Evolutionary conservation across 1,140 invertebrate genomes (phyloP), one percentile per base, ranked within the genome.

Genomic region (Rhopalosiphum maidis): DNA sequence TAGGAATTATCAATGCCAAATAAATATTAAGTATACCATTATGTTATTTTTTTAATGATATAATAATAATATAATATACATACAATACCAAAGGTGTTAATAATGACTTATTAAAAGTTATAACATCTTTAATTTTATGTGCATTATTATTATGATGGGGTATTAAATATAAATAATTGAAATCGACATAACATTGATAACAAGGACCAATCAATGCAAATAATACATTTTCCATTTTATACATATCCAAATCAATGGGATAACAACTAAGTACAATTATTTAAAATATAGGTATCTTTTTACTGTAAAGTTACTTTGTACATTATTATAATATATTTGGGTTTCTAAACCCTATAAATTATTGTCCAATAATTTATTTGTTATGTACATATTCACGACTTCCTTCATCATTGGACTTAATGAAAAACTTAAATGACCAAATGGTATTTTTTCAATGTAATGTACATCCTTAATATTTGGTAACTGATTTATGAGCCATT

Each of bases 401-500:
- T 94, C 93, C 25, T 92, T 94, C n/a, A 85, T 91, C 30, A 48
- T 55, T 8, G 93, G 48, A 82, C 91, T 87, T 22, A 92, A 35
- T 25, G 91, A 83, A 88, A 91, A 94, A 82, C 93, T 94, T 0
- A 94, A 55, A 60, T 94, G 93, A 30, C 93, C 90, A 37, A 92
- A 94, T 43, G 55, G 48, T 41, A 92, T 87, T 35, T 94, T 92
- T 21, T 94, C 86, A 30, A 94, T 94, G 55, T 91, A 91, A 35
- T 92, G 35, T 23, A 94, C 90, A 18, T 94, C 60, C 37, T 87
- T 91, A 23, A 94, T 91, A 51, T 94, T 94, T 41, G 82, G 54
- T 46, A 94, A 88, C 35, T 88, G 88, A 35, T 15, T 87, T n/a
- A 85, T 90, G 23, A 94, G 82, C 93, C 93, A 94, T 77, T 88